Evolutionary conservation across 2,888 invertebrate species (phyloP).

Genomic region (Drosophila histrio): DNA sequence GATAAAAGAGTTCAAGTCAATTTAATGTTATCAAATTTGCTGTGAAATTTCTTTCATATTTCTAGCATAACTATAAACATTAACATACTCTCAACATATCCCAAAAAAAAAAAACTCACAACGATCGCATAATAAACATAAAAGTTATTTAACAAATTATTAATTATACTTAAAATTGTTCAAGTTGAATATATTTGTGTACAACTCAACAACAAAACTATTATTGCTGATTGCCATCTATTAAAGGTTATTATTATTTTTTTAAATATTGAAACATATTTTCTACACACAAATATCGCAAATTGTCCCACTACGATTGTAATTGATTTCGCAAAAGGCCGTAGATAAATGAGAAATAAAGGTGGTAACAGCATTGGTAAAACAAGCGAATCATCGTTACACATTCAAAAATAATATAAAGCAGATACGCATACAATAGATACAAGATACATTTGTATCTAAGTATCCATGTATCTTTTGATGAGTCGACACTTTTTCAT

Average conservation of each 20-base stretch:
- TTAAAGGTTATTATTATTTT: too few species aligned
- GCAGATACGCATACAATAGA: background rate
- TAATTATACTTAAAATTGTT: too few species aligned
- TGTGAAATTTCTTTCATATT: too few species aligned
- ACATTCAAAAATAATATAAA: background rate
- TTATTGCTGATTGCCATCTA: too few species aligned
- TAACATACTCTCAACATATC: too few species aligned
- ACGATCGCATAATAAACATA: background rate
- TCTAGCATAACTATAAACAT: too few species aligned
- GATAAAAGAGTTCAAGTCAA: too few species aligned
- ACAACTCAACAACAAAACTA: too few species aligned
- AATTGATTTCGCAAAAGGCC: slow-evolving; percentile 65
- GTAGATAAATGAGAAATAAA: background rate
- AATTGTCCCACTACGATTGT: slow-evolving; percentile 29
- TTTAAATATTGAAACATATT: too few species aligned
- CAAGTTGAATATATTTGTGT: too few species aligned
- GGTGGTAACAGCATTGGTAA: slow-evolving; percentile 31
- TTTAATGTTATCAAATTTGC: too few species aligned
- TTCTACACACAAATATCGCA: background rate
- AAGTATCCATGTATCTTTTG: slow-evolving; percentile 13
- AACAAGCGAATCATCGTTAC: slow-evolving; percentile 35
- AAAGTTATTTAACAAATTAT: background rate
- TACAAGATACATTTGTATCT: slow-evolving; percentile 20
- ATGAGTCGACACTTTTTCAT: slow-evolving; percentile 31
- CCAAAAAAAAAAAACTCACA: too few species aligned